Conservation (phyloP, 1,140 invertebrate genomes). For the Asobara japonica region DNA sequence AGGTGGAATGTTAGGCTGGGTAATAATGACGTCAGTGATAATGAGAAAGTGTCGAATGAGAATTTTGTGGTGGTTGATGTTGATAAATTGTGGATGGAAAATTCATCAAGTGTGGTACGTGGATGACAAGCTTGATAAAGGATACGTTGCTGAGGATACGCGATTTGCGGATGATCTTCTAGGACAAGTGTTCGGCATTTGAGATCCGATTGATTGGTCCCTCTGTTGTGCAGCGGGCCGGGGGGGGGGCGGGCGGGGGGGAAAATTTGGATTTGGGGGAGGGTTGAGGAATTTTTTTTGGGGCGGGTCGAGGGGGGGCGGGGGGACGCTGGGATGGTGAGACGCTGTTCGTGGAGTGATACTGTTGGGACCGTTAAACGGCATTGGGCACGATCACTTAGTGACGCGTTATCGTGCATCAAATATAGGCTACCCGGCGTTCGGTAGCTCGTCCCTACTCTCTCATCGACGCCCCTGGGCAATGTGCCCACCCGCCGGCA, state of each 20-base stretch:
- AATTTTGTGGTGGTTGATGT: neutral
- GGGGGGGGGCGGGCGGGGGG: neutral
- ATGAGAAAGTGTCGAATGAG: neutral
- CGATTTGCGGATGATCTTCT: no score
- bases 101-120: no score
- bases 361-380: conserved; percentile 45
- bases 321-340: conserved; percentile 20
- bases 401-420: conserved; percentile 57
- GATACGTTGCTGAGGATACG: no score
- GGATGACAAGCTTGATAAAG: no score
- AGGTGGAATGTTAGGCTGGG: neutral
- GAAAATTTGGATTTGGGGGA: neutral
- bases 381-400: conserved; percentile 36
- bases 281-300: neutral
- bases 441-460: conserved; percentile 64
- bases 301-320: neutral
- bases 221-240: no score
- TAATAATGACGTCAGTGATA: neutral
- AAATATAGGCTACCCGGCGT: conserved; percentile 57
- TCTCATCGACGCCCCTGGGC: conserved; percentile 64
- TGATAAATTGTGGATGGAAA: neutral
- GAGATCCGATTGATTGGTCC: no score
- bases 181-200: no score
- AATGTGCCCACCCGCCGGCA: conserved; percentile 67
- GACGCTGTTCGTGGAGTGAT: conserved; percentile 40